Evolutionary conservation across 2,113 vertebrate species (phyloP).

Genomic region (Pygoscelis antarcticus): DNA sequence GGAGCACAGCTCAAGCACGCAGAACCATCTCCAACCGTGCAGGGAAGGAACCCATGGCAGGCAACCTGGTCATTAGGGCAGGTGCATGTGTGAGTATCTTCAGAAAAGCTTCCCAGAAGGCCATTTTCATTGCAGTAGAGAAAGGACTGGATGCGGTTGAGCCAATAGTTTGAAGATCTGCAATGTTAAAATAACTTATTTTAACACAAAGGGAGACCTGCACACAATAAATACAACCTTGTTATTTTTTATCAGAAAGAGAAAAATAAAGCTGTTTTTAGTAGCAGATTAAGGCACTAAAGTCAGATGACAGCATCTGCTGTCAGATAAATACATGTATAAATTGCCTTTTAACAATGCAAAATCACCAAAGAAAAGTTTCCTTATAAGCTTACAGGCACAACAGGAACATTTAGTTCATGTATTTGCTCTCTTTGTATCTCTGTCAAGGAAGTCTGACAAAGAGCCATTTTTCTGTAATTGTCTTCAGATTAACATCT

Average conservation of each 20-base stretch:
- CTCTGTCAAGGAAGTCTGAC: not conserved
- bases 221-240: not conserved
- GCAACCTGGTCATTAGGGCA: constrained; percentile 88
- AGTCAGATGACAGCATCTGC: not conserved
- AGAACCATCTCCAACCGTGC: constrained; percentile 82
- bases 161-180: constrained; percentile 91
- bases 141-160: constrained; percentile 91
- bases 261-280: not conserved
- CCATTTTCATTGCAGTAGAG: constrained; percentile 97
- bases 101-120: constrained; percentile 90
- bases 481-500: not conserved
- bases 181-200: not conserved
- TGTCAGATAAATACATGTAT: not conserved
- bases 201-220: not conserved
- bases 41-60: constrained; percentile 86
- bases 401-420: not conserved
- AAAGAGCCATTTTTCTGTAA: not conserved
- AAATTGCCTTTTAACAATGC: not conserved
- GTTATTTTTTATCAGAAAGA: not conserved
- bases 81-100: constrained; percentile 90
- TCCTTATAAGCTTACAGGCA: not conserved
- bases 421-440: not conserved
- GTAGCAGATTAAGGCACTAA: not conserved
- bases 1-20: constrained; percentile 84
- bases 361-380: not conserved